Evolutionary conservation across 2,888 invertebrate species (phyloP), one percentile per base, ranked within the genome.

Genomic region (Andrena marginata): DNA sequence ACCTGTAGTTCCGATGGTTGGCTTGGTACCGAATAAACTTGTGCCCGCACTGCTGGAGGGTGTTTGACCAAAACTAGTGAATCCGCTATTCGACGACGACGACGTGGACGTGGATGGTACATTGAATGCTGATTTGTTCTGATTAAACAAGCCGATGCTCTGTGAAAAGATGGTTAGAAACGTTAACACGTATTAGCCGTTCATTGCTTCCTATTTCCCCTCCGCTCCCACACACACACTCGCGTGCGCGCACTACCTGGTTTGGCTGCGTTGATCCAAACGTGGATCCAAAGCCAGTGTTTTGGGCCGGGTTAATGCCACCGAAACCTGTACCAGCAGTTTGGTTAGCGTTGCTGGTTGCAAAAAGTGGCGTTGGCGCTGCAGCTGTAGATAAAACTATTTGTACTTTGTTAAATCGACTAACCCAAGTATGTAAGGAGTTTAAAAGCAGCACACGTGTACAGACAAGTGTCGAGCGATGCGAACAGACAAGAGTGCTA

Each of bases 1-100:
- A 0, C 94, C 94, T 62, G 94, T 93, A 0, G 94, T 92, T 7
- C 94, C 88, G 0, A 42, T 42, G 4, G 94, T 93, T 31, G 95
- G 94, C 0, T 95, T 93, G 20, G 94, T 93, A 8, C 94, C 94
- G 86, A 96, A 96, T 0, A 90, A 76, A 20, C 70, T 64, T 33
- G 83, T 70, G 31, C 84, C 78, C 7, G 89, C 77, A 65, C 82
- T 88, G 29, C 78, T 85, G 23, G 91, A 87, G 2, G 92, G 83
- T 3, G 92, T 81, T 67, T 92, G 93, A 2, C 95, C 94, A 83
- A 95, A 95, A 1, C 93, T 87, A 49, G 89, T 71, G 87, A 95
- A 95, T 13, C 93, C 95, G 1, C 94, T 94, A 1, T 92, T 90
- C 33, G 33, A 8, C 2, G 95, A 91, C 73, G 89, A 92, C 2